These are phyloP conservation scores for Isichthys henryi DNA, from an alignment of 2,113 vertebrate genomes.

Conservation along the genomic window DNA sequence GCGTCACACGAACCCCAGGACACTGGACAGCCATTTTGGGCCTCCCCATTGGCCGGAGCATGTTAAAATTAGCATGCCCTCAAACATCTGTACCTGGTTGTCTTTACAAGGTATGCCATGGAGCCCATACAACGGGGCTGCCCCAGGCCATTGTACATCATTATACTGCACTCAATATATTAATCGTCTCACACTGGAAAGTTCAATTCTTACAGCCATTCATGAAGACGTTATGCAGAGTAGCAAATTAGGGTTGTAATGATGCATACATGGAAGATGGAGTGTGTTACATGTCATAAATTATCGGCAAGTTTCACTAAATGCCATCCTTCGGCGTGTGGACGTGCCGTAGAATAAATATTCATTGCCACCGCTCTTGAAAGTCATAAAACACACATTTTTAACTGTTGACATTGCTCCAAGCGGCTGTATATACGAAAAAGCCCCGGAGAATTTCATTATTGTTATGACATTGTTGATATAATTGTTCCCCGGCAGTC, in stretches of 20 bases:
- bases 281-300: conserved; percentile 25
- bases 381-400: conserved; percentile 1
- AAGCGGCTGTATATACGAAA: neutral
- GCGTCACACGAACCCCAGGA: neutral
- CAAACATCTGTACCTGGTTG: neutral
- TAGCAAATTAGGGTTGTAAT: conserved; percentile 44
- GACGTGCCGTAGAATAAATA: neutral
- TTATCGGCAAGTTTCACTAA: conserved; percentile 17
- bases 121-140: neutral
- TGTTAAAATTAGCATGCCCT: neutral
- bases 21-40: neutral
- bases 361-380: neutral
- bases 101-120: neutral
- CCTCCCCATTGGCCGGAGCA: neutral
- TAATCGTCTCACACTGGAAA: conserved; percentile 39
- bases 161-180: conserved; percentile 27
- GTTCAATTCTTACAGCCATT: conserved; percentile 36
- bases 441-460: conserved; percentile 9
- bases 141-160: neutral
- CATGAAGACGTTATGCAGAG: conserved; percentile 45
- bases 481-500: neutral
- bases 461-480: conserved; percentile 5
- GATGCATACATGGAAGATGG: conserved; percentile 30
- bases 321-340: neutral
- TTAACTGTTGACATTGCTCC: conserved; percentile 3